Evolutionary conservation across 2,113 vertebrate species (phyloP).

Genomic region (Tursiops truncatus): DNA sequence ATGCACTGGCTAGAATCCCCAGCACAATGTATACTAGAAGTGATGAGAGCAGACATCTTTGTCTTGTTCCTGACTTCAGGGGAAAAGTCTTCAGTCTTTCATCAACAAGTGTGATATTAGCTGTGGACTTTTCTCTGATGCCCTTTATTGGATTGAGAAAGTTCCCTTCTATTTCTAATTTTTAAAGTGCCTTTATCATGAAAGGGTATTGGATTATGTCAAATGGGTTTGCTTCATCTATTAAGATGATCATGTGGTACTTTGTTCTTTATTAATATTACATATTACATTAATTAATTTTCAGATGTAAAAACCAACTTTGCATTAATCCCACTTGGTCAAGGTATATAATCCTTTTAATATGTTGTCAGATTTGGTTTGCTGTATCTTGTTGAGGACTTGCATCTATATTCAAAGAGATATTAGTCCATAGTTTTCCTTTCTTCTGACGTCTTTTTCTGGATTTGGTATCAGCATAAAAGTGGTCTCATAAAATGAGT

Average conservation of each 20-base stretch:
- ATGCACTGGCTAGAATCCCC: background rate
- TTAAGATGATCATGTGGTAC: background rate
- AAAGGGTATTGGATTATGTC: background rate
- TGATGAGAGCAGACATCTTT: background rate
- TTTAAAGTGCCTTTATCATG: background rate
- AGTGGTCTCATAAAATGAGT: background rate
- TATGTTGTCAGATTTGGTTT: background rate
- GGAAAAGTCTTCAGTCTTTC: background rate
- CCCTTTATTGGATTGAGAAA: background rate
- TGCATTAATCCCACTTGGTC: background rate
- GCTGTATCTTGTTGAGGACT: background rate
- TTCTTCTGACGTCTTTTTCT: background rate
- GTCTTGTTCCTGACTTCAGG: background rate
- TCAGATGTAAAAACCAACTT: background rate
- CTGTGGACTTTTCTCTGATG: background rate
- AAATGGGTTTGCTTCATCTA: background rate
- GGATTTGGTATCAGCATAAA: background rate
- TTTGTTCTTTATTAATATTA: background rate
- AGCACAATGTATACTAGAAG: background rate
- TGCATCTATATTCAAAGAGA: background rate
- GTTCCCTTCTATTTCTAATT: background rate
- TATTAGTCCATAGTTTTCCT: background rate
- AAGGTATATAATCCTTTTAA: background rate
- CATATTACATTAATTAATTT: background rate
- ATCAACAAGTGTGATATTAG: background rate